Percentiles rank a stretch among this genome's conserved stretches.
phyloP scores from a whole-genome alignment of 1,140 invertebrate genomes.

The Sitobion miscanthi region DNA sequence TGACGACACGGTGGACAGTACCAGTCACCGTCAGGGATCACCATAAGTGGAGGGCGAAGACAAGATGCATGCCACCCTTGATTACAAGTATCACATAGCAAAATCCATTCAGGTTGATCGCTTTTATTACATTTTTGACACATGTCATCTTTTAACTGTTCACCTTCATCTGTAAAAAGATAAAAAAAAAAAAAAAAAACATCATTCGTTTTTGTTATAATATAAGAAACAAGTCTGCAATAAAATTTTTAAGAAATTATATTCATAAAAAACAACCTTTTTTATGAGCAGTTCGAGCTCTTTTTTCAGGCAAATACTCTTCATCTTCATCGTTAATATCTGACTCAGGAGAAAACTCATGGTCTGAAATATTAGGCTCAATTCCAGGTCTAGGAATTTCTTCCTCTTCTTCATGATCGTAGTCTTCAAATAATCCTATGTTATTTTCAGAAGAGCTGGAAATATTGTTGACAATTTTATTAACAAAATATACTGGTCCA shows the following conservation, averaged over 20 bases:
- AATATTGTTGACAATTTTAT: neutral
- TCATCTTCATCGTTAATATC: conserved; percentile 71
- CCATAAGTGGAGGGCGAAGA: conserved; percentile 84
- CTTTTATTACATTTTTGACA: conserved; percentile 87
- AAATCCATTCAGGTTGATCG: conserved; percentile 94
- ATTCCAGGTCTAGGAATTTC: conserved; percentile 61
- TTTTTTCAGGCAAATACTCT: conserved; percentile 68
- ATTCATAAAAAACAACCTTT: neutral
- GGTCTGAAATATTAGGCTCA: conserved; percentile 78
- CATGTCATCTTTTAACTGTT: conserved; percentile 68
- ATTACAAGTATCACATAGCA: conserved; percentile 94
- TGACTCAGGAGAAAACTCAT: conserved; percentile 87
- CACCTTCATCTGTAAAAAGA: conserved; percentile 59
- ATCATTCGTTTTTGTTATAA: neutral
- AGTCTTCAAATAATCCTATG: conserved; percentile 68
- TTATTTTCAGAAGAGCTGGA: conserved; percentile 67
- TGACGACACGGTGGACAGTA: conserved; percentile 96
- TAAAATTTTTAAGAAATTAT: neutral
- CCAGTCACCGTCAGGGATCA: conserved; percentile 97
- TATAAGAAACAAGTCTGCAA: neutral
- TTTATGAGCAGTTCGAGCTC: conserved; percentile 70
- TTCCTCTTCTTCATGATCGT: conserved; percentile 64
- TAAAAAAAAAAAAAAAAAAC: neutral
- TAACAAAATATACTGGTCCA: neutral
- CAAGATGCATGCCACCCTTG: conserved; percentile 94